Base-by-base conservation (phyloP, 2,797 vertebrate species). In the Carapus acus region DNA sequence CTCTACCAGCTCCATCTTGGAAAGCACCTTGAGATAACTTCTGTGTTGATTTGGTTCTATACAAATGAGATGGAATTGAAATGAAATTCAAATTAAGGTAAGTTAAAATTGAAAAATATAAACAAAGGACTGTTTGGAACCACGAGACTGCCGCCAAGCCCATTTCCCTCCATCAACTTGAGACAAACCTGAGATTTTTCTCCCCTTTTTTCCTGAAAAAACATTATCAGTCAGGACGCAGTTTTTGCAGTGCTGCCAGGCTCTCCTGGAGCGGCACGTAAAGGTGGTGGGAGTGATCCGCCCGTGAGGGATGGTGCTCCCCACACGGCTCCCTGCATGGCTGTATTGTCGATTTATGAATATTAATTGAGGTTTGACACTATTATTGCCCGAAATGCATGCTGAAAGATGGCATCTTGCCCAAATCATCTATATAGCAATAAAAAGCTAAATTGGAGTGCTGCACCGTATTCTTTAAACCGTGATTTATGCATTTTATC, bases 351-450 rank as follows among this genome's bases (percentile, higher is more conserved):
- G 67, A 79, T 77, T 81, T 79, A 81, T 80, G 74, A 71, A 80
- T 77, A 81, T 83, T 80, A 81, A 81, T 78, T 76, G 74, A 77
- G 65, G 37, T 70, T 79, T 79, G 74, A 76, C 77, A 79, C 73
- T 65, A 41, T 82, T 80, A 82, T 67, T 73, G 74, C 74, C 74
- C 65, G 64, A 74, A 77, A 77, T 69, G 68, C 65, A 69, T 58
- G 67, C 68, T 76, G 72, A 74, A 71, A 69, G 57, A 78, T 82
- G 79, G 79, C 79, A 49, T 62, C 52, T 54, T 69, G 73, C 74
- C 78, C 48, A 11, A 66, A 74, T 74, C 72, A 68, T 79, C 69
- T 73, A 50, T 56, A 58, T 18, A 1, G 65, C 71, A 54, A 63
- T 78, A 78, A 79, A 83, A 81, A 69, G 60, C 50, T 65, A 74